Conservation (phyloP, 2,113 vertebrate genomes). For the Pagrus major region DNA sequence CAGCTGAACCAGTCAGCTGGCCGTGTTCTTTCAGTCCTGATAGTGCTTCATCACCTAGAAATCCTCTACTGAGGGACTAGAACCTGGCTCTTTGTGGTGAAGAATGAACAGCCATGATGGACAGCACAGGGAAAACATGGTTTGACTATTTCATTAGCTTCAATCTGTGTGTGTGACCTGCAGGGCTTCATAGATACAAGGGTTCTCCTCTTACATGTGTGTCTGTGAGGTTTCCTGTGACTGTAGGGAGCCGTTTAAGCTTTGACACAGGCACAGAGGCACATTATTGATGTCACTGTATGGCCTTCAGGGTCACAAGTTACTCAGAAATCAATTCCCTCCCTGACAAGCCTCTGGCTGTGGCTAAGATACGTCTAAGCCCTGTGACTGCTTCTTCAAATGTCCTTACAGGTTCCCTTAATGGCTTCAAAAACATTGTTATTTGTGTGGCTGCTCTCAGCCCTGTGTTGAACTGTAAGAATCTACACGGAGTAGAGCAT, state of each 20-base stretch:
- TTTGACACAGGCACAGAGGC: background rate
- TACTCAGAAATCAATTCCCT: constrained; percentile 24
- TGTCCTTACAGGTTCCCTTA: background rate
- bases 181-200: background rate
- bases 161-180: no score
- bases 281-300: constrained; percentile 7
- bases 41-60: background rate
- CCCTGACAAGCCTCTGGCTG: background rate
- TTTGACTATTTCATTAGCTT: background rate
- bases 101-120: no score
- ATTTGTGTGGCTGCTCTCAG: background rate
- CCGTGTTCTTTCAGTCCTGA: background rate
- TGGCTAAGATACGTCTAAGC: background rate
- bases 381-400: background rate
- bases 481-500: background rate
- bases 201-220: background rate
- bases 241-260: background rate
- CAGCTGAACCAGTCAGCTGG: background rate
- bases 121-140: background rate
- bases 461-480: background rate
- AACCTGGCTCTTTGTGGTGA: background rate
- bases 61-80: no score
- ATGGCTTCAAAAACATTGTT: background rate
- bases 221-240: background rate
- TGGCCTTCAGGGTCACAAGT: constrained; percentile 13